Conservation (phyloP, 2,888 invertebrate species). For the Vandiemenella viatica region DNA sequence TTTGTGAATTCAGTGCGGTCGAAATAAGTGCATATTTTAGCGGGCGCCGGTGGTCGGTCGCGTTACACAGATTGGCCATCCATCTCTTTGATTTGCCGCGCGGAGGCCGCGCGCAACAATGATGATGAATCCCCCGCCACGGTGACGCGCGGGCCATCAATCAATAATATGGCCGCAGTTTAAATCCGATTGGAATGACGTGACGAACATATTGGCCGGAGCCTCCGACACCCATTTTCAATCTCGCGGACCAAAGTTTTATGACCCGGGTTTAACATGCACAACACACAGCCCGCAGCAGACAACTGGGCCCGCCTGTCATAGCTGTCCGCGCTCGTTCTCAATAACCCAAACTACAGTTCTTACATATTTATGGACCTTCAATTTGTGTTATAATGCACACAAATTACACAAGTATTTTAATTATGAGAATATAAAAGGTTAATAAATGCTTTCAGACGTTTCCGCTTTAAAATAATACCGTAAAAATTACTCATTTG, state of each 20-base stretch:
- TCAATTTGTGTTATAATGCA: no score
- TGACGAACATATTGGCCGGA: conserved; percentile 14
- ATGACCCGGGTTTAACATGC: no score
- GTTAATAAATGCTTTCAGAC: no score
- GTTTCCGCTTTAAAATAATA: no score
- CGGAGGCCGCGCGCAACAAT: conserved; percentile 4
- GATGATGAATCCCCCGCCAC: conserved; percentile 12
- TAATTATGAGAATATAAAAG: no score
- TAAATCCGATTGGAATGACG: conserved; percentile 8
- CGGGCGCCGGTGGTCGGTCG: conserved; percentile 1
- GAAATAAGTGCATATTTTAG: conserved; percentile 14
- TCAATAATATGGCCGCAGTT: conserved; percentile 2
- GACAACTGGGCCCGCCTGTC: background rate
- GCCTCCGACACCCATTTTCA: conserved; percentile 3
- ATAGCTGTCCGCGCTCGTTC: no score
- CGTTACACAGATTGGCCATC: conserved; percentile 8
- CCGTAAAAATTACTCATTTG: no score
- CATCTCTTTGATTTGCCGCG: conserved; percentile 16
- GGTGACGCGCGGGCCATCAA: conserved; percentile 3
- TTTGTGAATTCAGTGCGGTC: background rate
- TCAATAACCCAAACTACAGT: no score
- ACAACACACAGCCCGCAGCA: background rate
- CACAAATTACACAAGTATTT: no score
- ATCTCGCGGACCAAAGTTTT: no score
- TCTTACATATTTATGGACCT: no score